phyloP scores from a whole-genome alignment of 37 sponge, comb jelly and placozoan genomes.

The Theonella swinhoei region DNA sequence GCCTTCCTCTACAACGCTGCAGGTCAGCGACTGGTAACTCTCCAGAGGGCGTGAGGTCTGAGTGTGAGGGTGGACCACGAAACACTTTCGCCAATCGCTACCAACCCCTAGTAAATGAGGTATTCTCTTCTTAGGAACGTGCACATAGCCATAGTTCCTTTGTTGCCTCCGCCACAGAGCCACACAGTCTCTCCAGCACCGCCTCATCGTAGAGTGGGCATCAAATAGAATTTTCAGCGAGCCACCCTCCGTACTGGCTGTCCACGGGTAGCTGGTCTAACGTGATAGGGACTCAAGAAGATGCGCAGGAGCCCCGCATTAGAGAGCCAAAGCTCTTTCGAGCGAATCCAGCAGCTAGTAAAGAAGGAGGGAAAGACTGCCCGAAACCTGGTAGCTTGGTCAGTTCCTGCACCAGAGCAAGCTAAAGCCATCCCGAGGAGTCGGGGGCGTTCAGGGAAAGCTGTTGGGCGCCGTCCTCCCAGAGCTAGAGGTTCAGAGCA shows the following conservation, averaged over 20 bases:
- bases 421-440: not conserved
- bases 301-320: not conserved
- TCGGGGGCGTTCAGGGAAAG: not conserved
- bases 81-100: constrained; percentile 77
- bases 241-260: too few species aligned
- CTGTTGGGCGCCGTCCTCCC: not conserved
- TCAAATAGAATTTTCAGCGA: not conserved
- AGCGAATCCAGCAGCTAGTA: constrained; percentile 32
- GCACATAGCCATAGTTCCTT: constrained; percentile 65
- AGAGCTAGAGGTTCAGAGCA: not conserved
- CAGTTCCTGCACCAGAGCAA: constrained; percentile 31
- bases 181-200: too few species aligned
- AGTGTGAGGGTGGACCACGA: constrained; percentile 60
- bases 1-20: constrained; percentile 45
- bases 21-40: constrained; percentile 78
- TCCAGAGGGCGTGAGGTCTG: constrained; percentile 35
- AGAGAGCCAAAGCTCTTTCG: constrained; percentile 14
- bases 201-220: not conserved
- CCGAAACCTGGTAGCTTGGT: constrained; percentile 60
- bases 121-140: constrained; percentile 55
- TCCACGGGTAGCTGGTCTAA: too few species aligned
- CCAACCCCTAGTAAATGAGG: constrained; percentile 83
- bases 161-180: not conserved
- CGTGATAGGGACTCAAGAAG: not conserved
- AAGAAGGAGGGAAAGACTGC: constrained; percentile 54